A percentile compares a stretch with the other conserved stretches of the same genome.
Evolutionary conservation across 2,888 invertebrate species (phyloP).

Genomic region (Steinernema scapterisci): DNA sequence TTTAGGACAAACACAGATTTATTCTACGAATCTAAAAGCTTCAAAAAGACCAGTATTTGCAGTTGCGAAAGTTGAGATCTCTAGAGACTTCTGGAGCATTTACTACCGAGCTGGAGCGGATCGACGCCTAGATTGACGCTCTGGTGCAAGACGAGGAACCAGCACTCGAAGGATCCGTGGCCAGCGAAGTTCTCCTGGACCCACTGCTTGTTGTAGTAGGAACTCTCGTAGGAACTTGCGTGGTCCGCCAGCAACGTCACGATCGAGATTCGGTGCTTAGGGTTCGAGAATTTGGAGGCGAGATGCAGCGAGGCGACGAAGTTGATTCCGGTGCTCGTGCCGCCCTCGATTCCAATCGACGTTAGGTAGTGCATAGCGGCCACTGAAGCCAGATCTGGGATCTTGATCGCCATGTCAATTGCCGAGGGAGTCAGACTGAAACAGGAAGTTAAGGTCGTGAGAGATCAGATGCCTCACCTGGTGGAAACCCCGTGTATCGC

Average conservation of each 20-base stretch:
- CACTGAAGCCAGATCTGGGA: conserved; percentile 60
- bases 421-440: conserved; percentile 54
- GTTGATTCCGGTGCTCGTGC: conserved; percentile 55
- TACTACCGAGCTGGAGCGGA: conserved; percentile 37
- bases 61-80: background rate
- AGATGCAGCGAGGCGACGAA: conserved; percentile 52
- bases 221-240: conserved; percentile 45
- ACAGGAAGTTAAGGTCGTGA: background rate
- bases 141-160: conserved; percentile 42
- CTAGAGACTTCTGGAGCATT: background rate
- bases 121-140: conserved; percentile 38
- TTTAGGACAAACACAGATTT: no score
- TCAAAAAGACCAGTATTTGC: no score
- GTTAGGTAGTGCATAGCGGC: conserved; percentile 54
- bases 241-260: conserved; percentile 51
- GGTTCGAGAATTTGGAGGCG: conserved; percentile 40
- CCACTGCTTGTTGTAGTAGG: conserved; percentile 49
- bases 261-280: conserved; percentile 33
- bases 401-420: conserved; percentile 56
- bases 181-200: conserved; percentile 45
- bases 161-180: conserved; percentile 59
- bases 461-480: conserved; percentile 20
- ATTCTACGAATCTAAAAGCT: no score
- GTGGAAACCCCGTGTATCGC: conserved; percentile 38
- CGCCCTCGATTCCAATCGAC: conserved; percentile 39